These are phyloP conservation scores for Salarias fasciatus DNA, from an alignment of 2,797 vertebrate species.

Conservation along the genomic window DNA sequence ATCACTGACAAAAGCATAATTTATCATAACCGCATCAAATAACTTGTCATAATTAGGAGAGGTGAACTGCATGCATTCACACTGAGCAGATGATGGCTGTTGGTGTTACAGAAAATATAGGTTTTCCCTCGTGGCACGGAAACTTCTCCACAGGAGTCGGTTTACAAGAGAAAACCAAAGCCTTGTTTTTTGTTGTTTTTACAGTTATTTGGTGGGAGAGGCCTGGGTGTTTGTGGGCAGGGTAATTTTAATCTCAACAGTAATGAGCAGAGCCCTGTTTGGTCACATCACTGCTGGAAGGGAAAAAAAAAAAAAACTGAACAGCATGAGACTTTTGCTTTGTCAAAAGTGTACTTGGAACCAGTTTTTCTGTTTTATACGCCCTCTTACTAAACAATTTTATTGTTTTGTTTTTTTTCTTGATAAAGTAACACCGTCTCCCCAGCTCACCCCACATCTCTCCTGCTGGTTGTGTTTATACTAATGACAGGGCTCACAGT, in stretches of 20 bases:
- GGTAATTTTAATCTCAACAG: constrained; percentile 22
- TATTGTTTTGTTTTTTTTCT: constrained; percentile 1
- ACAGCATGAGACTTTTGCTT: not conserved
- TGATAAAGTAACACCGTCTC: constrained; percentile 7
- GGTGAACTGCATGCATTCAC: constrained; percentile 5
- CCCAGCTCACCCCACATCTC: constrained; percentile 15
- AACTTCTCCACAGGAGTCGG: constrained; percentile 48
- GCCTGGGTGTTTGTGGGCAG: constrained; percentile 25
- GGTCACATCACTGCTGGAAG: constrained; percentile 1
- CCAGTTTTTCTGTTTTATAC: too few relatives aligned
- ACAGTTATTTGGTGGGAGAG: not conserved
- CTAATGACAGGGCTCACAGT: constrained; percentile 55
- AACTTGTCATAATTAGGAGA: not conserved
- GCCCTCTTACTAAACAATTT: too few relatives aligned
- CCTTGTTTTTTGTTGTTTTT: constrained; percentile 27
- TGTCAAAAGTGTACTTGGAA: not conserved
- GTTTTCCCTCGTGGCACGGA: constrained; percentile 41
- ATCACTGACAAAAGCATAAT: not conserved
- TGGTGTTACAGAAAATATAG: constrained; percentile 11
- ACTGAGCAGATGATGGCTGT: constrained; percentile 3
- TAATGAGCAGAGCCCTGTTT: constrained; percentile 21
- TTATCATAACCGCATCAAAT: constrained; percentile 8
- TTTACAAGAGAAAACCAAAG: constrained; percentile 41
- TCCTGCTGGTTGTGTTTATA: constrained; percentile 52
- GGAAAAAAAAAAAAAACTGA: not conserved